A percentile compares a stretch with the other conserved stretches of the same genome.
Evolutionary conservation across 2,797 vertebrate species (phyloP).

Genomic region (Sebastolobus altivelis): DNA sequence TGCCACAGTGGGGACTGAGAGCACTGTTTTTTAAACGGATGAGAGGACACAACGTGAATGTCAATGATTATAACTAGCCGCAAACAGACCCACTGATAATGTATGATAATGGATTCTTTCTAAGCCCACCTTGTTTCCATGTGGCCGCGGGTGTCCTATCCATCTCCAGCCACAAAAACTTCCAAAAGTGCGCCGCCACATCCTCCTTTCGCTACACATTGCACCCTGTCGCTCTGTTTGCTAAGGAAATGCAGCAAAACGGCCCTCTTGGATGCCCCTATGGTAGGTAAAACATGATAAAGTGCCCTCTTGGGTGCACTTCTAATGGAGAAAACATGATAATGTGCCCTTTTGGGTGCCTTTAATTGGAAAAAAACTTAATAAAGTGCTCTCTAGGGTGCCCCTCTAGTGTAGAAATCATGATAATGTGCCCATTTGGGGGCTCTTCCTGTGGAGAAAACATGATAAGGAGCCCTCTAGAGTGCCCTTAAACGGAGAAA

Average conservation of each 20-base stretch:
- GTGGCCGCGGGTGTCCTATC: not conserved
- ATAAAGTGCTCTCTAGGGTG: too few relatives aligned
- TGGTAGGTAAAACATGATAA: too few relatives aligned
- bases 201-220: not conserved
- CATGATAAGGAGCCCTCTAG: too few relatives aligned
- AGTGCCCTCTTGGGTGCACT: too few relatives aligned
- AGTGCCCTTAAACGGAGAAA: too few relatives aligned
- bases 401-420: too few relatives aligned
- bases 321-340: too few relatives aligned
- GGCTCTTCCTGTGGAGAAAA: too few relatives aligned
- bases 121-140: not conserved
- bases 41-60: conserved; percentile 1
- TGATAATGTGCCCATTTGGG: too few relatives aligned
- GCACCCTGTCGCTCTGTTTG: not conserved
- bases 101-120: conserved; percentile 24
- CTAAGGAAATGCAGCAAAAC: not conserved
- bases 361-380: too few relatives aligned
- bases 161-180: conserved; percentile 11
- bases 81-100: conserved; percentile 1
- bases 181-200: not conserved
- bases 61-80: conserved; percentile 1
- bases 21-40: not conserved
- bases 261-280: too few relatives aligned
- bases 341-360: too few relatives aligned
- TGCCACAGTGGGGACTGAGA: not conserved